These are phyloP conservation scores for Drosophila serrata DNA, from an alignment of 1,140 invertebrate genomes.

Conservation along the genomic window DNA sequence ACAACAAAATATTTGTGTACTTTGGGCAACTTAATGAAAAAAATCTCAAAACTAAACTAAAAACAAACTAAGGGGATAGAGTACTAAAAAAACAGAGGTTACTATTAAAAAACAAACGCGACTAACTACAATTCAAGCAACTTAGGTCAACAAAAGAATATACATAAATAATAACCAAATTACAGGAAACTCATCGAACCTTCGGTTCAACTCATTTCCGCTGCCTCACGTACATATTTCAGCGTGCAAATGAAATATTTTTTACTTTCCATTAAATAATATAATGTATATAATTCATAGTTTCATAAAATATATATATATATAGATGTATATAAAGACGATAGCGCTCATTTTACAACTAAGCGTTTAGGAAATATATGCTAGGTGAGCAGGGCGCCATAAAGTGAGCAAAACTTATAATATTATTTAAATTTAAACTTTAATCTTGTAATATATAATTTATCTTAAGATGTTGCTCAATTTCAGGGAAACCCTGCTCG, in stretches of 20 bases:
- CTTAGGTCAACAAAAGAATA: constrained; percentile 58
- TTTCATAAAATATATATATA: constrained; percentile 23
- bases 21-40: constrained; percentile 51
- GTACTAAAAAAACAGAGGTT: constrained; percentile 40
- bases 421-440: too few species aligned
- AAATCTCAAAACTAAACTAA: constrained; percentile 64
- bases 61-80: constrained; percentile 18
- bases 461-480: neutral
- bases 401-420: constrained; percentile 27
- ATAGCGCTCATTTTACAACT: constrained; percentile 17
- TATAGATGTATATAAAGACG: constrained; percentile 18
- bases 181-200: constrained; percentile 12
- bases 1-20: constrained; percentile 9
- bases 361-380: constrained; percentile 16
- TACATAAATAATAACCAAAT: constrained; percentile 25
- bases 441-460: neutral
- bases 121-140: constrained; percentile 75
- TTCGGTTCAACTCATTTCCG: constrained; percentile 16
- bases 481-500: neutral
- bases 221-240: constrained; percentile 63
- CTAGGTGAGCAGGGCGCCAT: constrained; percentile 3
- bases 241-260: constrained; percentile 72
- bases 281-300: constrained; percentile 30
- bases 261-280: constrained; percentile 5
- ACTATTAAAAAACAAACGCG: constrained; percentile 50